Base-by-base conservation (phyloP, 2,888 invertebrate genomes). In the Amphiduros pacificus region DNA sequence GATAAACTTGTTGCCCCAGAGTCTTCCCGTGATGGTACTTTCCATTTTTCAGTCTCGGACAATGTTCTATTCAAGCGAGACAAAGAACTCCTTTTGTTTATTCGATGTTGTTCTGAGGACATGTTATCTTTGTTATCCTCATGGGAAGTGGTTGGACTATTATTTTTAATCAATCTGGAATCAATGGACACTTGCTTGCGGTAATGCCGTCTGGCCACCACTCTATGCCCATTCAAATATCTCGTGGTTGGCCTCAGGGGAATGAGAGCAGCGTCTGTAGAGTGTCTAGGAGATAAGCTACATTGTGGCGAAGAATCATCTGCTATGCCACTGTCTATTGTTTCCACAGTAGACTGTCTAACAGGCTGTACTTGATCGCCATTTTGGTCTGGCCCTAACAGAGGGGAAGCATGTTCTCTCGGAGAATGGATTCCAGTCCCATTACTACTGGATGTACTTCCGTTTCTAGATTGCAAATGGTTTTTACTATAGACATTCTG, bases 281-380 rank as follows among this genome's bases (percentile, higher is more conserved):
- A n/a, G 22, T 44, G 20, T 44, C 44, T 44, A 4, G 44, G 44
- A 17, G 20, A 20, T n/a, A 5, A 20, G n/a, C 20, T 20, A 11
- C 9, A n/a, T 44, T 44, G 44, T 44, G 44, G 44, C n/a, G 44
- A 22, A 4, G 44, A 20, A 11, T 58, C 64, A 5, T 73, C 73
- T 2, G 69, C 69, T 53, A 71, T 73, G 0, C 75, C 75, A 60
- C 74, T 74, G 60, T 74, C 74, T 3, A 67, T 61, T 1, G 74
- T 73, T n/a, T 74, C 74, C 5, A 67, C 58, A 1, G 73, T 74
- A 5, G 67, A 68, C 53, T 74, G 73, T 5, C 73, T 61, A 3
- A 60, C 55, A 1, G 69, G 69, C 17, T 55, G 61, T 4, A 64
- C 3, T 51, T 27, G 24, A 3, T 51, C 24, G 6, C 5, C 51